phyloP scores from a whole-genome alignment of 2,797 vertebrate species.

The Tolypeutes matacus region DNA sequence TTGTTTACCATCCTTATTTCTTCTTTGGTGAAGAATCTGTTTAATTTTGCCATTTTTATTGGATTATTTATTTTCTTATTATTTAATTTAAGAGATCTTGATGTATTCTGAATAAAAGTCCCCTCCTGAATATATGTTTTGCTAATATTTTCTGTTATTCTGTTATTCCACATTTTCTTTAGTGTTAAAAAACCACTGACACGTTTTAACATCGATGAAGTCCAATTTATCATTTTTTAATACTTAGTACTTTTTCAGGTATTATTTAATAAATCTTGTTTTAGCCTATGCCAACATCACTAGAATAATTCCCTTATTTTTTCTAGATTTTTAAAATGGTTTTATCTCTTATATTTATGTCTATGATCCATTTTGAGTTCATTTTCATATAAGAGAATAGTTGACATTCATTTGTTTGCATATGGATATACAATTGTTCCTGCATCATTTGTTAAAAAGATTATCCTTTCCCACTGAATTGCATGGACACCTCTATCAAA shows the following conservation, averaged over 20 bases:
- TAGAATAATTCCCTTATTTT: not conserved
- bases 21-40: slow-evolving; percentile 23
- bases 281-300: not conserved
- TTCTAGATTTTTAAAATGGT: not conserved
- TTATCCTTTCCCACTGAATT: not conserved
- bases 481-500: not conserved
- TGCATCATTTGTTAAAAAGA: not conserved
- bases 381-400: not conserved
- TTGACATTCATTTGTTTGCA: not conserved
- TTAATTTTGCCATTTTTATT: slow-evolving; percentile 32
- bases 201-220: slow-evolving; percentile 10
- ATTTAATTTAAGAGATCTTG: not conserved
- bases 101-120: slow-evolving; percentile 18
- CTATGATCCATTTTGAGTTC: not conserved
- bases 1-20: not conserved
- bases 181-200: not conserved
- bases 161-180: slow-evolving; percentile 55
- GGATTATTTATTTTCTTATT: slow-evolving; percentile 34
- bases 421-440: not conserved
- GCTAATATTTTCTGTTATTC: slow-evolving; percentile 32
- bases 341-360: not conserved
- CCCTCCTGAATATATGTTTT: slow-evolving; percentile 9
- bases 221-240: not conserved
- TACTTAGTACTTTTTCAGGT: not conserved
- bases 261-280: slow-evolving; percentile 33